Evolutionary conservation across 2,797 vertebrate species (phyloP).

Genomic region (Toxotes lorentzi): DNA sequence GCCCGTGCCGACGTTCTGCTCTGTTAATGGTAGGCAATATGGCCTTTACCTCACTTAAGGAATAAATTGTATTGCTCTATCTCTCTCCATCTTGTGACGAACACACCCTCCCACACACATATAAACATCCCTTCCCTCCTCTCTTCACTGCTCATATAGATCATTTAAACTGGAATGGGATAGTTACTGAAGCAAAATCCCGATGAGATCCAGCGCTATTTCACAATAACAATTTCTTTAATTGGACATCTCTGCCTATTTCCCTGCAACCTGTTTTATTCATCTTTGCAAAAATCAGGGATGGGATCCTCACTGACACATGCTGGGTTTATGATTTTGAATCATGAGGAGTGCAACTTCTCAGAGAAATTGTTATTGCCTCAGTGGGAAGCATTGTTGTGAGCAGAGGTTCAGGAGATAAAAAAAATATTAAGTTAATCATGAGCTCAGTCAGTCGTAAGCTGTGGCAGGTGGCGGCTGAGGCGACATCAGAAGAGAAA

Average conservation of each 20-base stretch:
- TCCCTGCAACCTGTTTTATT: conserved; percentile 74
- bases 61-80: conserved; percentile 87
- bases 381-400: conserved; percentile 77
- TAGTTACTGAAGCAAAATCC: conserved; percentile 82
- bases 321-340: conserved; percentile 85
- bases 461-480: conserved; percentile 42
- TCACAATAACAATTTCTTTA: conserved; percentile 85
- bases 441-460: conserved; percentile 68
- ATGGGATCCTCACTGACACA: conserved; percentile 75
- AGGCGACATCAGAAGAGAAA: conserved; percentile 31
- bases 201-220: conserved; percentile 70
- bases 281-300: conserved; percentile 72
- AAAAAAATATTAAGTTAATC: conserved; percentile 72
- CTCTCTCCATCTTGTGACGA: conserved; percentile 79
- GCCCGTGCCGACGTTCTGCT: conserved; percentile 82
- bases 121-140: conserved; percentile 75
- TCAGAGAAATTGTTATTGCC: conserved; percentile 81
- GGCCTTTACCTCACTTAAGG: conserved; percentile 85
- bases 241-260: conserved; percentile 77
- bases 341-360: conserved; percentile 77
- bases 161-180: conserved; percentile 82
- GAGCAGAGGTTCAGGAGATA: conserved; percentile 69
- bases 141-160: conserved; percentile 81
- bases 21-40: conserved; percentile 85
- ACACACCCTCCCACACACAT: conserved; percentile 80